phyloP scores from a whole-genome alignment of 2,888 invertebrate genomes.

The Nomada fucata region DNA sequence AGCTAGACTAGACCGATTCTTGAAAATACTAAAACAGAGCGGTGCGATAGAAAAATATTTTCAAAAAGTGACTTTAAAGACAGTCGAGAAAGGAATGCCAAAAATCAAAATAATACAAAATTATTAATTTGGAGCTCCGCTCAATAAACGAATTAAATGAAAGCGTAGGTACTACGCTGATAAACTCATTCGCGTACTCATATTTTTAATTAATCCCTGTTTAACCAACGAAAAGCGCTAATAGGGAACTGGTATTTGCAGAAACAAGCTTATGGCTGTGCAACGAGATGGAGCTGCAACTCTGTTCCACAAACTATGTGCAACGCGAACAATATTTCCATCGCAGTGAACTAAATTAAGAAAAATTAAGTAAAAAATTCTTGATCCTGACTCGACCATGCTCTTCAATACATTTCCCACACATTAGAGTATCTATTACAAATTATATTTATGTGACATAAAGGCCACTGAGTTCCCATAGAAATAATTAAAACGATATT shows the following conservation, averaged over 20 bases:
- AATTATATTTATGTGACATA: neutral
- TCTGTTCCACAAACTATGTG: constrained; percentile 41
- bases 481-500: neutral
- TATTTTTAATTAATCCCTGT: constrained; percentile 53
- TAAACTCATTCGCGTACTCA: constrained; percentile 1
- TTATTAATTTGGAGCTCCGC: neutral
- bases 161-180: neutral
- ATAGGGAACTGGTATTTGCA: constrained; percentile 14
- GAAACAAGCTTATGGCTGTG: constrained; percentile 40
- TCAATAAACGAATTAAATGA: neutral
- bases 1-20: neutral
- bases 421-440: neutral
- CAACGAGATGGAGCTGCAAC: constrained; percentile 69
- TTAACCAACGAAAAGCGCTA: constrained; percentile 45
- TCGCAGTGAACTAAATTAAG: neutral
- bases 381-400: neutral
- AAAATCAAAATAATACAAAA: neutral
- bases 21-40: neutral
- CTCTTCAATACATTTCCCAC: neutral
- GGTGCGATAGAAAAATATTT: neutral
- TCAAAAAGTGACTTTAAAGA: too few species aligned
- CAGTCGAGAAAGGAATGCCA: too few species aligned
- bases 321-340: neutral
- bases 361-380: neutral
- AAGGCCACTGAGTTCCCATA: neutral